Percentiles rank a stretch among this genome's conserved stretches.
phyloP scores from a whole-genome alignment of 2,888 invertebrate genomes.

The Drosophila acutilabella region DNA sequence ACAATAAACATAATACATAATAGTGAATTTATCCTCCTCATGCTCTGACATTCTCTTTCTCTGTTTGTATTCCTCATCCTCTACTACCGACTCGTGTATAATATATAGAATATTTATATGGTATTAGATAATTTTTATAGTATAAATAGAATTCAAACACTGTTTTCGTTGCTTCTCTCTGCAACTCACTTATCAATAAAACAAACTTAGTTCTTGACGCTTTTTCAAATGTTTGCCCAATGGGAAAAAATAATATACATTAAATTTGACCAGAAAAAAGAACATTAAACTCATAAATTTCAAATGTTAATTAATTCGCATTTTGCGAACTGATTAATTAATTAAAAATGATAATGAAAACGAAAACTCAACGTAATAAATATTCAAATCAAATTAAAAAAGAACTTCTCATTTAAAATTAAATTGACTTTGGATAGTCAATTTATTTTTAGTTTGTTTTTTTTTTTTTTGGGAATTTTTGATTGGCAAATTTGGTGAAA shows the following conservation, averaged over 20 bases:
- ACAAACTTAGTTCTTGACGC: slow-evolving; percentile 46
- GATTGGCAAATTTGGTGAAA: slow-evolving; percentile 10
- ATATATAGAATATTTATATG: slow-evolving; percentile 40
- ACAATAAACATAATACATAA: slow-evolving; percentile 74
- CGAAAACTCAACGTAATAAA: slow-evolving; percentile 15
- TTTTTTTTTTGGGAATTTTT: slow-evolving; percentile 1
- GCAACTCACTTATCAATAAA: slow-evolving; percentile 25
- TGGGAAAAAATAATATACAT: slow-evolving; percentile 10
- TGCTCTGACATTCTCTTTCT: slow-evolving; percentile 1
- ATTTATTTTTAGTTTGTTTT: background rate
- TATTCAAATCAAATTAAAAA: slow-evolving; percentile 16
- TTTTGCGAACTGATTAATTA: slow-evolving; percentile 19
- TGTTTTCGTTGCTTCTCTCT: slow-evolving; percentile 15
- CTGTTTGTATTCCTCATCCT: slow-evolving; percentile 8
- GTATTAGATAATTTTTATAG: slow-evolving; percentile 30
- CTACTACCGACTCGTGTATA: slow-evolving; percentile 53
- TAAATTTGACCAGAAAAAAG: slow-evolving; percentile 9
- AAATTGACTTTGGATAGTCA: slow-evolving; percentile 7
- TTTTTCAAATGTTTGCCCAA: slow-evolving; percentile 25
- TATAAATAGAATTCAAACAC: slow-evolving; percentile 52
- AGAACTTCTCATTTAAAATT: slow-evolving; percentile 15
- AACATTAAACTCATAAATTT: slow-evolving; percentile 9
- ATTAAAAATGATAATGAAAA: slow-evolving; percentile 7
- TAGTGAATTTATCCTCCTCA: slow-evolving; percentile 45
- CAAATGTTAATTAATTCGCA: slow-evolving; percentile 1